Evolutionary conservation across 2,797 vertebrate genomes (phyloP).

Genomic region (Etheostoma perlongum): DNA sequence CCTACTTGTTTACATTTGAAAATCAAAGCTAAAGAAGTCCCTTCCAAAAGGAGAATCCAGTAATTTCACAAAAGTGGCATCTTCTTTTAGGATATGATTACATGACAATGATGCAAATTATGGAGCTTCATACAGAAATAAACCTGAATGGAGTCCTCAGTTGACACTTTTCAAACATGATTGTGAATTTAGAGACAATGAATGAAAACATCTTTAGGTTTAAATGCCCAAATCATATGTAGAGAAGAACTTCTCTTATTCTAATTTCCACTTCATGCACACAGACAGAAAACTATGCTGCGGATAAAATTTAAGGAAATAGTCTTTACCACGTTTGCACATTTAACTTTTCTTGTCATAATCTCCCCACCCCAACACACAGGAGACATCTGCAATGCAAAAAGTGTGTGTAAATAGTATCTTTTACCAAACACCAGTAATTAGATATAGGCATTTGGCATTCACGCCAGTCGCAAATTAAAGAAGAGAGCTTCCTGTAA

Average conservation of each 20-base stretch:
- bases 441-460: constrained; percentile 82
- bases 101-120: constrained; percentile 61
- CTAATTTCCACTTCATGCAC: constrained; percentile 12
- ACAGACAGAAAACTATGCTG: background rate
- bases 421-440: constrained; percentile 84
- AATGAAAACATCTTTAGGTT: background rate
- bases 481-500: constrained; percentile 83
- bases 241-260: background rate
- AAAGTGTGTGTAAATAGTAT: constrained; percentile 78
- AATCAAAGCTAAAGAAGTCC: constrained; percentile 52
- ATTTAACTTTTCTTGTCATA: constrained; percentile 54
- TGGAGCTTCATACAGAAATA: constrained; percentile 51
- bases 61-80: constrained; percentile 70
- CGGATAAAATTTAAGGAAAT: constrained; percentile 1
- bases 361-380: constrained; percentile 58
- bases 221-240: constrained; percentile 7
- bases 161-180: constrained; percentile 46
- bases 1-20: constrained; percentile 55
- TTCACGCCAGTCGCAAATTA: constrained; percentile 78
- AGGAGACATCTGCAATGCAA: constrained; percentile 65
- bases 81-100: constrained; percentile 58
- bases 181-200: constrained; percentile 10
- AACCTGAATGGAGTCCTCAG: constrained; percentile 41
- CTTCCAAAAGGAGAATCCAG: constrained; percentile 54
- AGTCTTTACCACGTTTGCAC: constrained; percentile 41